Conservation (phyloP, 2,888 invertebrate species). For the Rapana venosa region DNA sequence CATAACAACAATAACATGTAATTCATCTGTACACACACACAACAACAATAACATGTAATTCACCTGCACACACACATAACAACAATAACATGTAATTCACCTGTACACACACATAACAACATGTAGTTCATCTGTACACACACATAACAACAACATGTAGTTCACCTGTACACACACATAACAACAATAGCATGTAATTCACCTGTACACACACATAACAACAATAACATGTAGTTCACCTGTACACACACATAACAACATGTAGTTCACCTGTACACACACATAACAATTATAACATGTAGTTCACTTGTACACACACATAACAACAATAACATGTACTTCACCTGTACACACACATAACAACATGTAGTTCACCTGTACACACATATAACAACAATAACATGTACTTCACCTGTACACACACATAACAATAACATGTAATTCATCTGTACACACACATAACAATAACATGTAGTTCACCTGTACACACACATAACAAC, state of each 20-base stretch:
- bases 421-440: conserved; percentile 87
- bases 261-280: conserved; percentile 90
- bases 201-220: conserved; percentile 82
- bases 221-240: conserved; percentile 95
- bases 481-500: too few species aligned
- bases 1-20: conserved; percentile 89
- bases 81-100: conserved; percentile 91
- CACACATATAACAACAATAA: conserved; percentile 81
- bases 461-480: too few species aligned
- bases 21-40: conserved; percentile 84
- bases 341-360: conserved; percentile 83
- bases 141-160: too few species aligned
- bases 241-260: conserved; percentile 84
- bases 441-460: conserved; percentile 85
- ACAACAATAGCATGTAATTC: conserved; percentile 93
- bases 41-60: conserved; percentile 97
- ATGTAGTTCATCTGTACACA: too few species aligned
- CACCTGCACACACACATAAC: conserved; percentile 83
- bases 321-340: conserved; percentile 99
- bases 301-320: too few species aligned
- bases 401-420: conserved; percentile 95
- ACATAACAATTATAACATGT: background rate
- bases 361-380: conserved; percentile 95
- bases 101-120: conserved; percentile 81
- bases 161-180: conserved; percentile 82